These are phyloP conservation scores for Muntiacus muntjak DNA, from an alignment of 2,113 vertebrate genomes.

Conservation along the genomic window DNA sequence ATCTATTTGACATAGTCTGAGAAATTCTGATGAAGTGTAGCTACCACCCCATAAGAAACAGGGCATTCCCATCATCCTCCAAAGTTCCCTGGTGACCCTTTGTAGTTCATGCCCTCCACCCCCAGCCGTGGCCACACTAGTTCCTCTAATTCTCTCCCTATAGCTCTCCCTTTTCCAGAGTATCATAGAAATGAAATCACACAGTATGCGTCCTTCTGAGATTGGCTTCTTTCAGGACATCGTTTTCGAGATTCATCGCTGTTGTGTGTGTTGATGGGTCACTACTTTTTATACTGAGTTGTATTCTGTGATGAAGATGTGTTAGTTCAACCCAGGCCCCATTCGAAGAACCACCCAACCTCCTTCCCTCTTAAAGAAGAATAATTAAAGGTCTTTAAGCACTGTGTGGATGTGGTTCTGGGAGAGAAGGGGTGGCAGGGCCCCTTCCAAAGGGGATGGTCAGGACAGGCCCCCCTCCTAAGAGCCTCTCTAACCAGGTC, in stretches of 20 bases:
- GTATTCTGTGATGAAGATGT: accelerated
- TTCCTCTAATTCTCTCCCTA: not conserved
- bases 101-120: no score
- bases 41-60: not conserved
- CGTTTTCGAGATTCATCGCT: accelerated
- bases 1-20: not conserved
- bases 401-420: not conserved
- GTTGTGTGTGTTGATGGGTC: accelerated
- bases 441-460: not conserved
- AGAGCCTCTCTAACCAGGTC: not conserved
- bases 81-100: not conserved
- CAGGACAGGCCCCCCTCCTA: not conserved
- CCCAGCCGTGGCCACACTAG: not conserved
- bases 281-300: not conserved
- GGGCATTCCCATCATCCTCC: not conserved
- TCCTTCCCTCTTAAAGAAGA: not conserved
- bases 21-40: not conserved
- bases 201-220: not conserved
- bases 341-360: not conserved
- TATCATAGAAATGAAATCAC: not conserved
- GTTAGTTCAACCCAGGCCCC: not conserved
- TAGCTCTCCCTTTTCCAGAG: not conserved
- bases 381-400: not conserved
- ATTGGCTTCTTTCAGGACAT: not conserved
- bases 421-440: not conserved